Evolutionary conservation across 2,797 vertebrate species (phyloP).

Genomic region (Malurus splendens): DNA sequence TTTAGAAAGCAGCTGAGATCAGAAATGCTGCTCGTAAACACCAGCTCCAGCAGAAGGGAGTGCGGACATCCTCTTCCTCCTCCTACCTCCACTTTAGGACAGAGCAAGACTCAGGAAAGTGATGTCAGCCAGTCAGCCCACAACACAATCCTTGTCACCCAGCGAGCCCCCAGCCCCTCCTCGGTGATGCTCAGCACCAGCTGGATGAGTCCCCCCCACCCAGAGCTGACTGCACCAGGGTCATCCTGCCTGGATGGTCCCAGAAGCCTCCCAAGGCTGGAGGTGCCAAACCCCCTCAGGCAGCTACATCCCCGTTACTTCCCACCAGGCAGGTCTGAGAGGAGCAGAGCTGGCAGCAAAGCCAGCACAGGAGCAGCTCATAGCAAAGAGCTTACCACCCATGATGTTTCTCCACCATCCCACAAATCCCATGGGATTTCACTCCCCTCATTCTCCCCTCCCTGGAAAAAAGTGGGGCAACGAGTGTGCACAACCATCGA

Average conservation of each 20-base stretch:
- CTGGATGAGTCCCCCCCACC: not conserved
- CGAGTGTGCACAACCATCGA: rapidly evolving
- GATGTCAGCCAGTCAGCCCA: not conserved
- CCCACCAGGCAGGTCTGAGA: not conserved
- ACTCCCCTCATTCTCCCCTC: not conserved
- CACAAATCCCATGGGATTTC: not conserved
- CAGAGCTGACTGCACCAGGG: rapidly evolving
- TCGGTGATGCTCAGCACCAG: not conserved
- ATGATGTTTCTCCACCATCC: not conserved
- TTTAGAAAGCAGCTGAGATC: slow-evolving; percentile 6
- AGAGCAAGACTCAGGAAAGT: rapidly evolving
- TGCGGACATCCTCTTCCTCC: rapidly evolving
- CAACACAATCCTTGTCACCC: rapidly evolving
- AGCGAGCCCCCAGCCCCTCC: rapidly evolving
- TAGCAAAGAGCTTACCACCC: not conserved
- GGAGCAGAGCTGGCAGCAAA: not conserved
- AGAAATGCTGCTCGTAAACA: not conserved
- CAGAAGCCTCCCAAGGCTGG: not conserved
- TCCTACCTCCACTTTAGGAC: not conserved
- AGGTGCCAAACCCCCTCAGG: rapidly evolving
- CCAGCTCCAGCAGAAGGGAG: not conserved
- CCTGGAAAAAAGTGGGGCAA: not conserved
- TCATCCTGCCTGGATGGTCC: not conserved
- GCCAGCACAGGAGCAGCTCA: not conserved
- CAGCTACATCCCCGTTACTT: not conserved